Conservation (phyloP, 2,113 vertebrate species). For the cat (Felis catus) region DNA sequence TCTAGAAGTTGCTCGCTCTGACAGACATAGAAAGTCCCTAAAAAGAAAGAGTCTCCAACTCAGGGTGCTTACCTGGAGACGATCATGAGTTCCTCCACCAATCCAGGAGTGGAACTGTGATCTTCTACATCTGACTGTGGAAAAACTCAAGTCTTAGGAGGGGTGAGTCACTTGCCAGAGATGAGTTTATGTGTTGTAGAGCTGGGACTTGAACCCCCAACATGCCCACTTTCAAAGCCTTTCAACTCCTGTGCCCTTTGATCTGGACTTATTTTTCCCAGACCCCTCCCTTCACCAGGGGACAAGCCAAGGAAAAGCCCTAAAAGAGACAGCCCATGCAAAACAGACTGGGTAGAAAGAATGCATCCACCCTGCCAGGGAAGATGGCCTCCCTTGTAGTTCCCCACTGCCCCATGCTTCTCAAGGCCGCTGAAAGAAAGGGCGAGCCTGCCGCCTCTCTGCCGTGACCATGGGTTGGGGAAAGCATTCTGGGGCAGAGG, state of each 20-base stretch:
- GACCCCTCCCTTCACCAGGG: not conserved
- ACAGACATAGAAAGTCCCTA: not conserved
- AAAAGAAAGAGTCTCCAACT: not conserved
- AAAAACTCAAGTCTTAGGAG: not conserved
- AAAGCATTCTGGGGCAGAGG: not conserved
- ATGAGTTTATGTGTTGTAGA: not conserved
- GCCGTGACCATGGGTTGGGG: not conserved
- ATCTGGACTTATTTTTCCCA: not conserved
- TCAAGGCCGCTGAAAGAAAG: not conserved
- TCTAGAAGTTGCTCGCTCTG: not conserved
- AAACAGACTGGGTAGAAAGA: not conserved
- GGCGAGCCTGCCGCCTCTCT: not conserved
- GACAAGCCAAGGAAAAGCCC: not conserved
- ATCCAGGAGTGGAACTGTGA: not conserved
- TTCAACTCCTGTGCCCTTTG: not conserved
- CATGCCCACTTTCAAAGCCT: not conserved
- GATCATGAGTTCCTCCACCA: not conserved
- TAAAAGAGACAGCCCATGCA: not conserved
- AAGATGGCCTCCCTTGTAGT: not conserved
- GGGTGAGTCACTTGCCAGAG: not conserved
- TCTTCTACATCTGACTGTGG: not conserved
- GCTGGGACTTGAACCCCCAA: not conserved
- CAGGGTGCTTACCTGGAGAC: not conserved
- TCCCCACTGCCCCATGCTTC: not conserved
- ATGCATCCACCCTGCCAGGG: rapidly evolving